Evolutionary conservation across 2,797 vertebrate species (phyloP).

Genomic region (Hephaestus fuliginosus): DNA sequence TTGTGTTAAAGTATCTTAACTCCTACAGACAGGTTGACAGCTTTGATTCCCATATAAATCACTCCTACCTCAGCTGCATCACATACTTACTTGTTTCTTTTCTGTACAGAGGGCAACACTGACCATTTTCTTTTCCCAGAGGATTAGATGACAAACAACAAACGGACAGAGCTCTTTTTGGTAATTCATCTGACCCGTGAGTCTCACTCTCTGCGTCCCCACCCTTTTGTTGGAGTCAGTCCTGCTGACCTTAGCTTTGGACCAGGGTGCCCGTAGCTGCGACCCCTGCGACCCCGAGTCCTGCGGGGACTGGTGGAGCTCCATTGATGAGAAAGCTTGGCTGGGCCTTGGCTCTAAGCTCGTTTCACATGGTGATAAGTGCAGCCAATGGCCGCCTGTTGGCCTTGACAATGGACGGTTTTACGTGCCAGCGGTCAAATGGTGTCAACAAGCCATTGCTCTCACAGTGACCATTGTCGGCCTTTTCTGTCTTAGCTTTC

Average conservation of each 20-base stretch:
- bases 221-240: conserved; percentile 62
- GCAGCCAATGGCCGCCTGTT: conserved; percentile 57
- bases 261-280: conserved; percentile 43
- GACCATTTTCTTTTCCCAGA: conserved; percentile 53
- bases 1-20: background rate
- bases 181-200: conserved; percentile 66
- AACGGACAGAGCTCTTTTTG: conserved; percentile 49
- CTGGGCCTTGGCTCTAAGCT: conserved; percentile 56
- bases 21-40: conserved; percentile 20
- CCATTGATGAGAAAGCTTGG: conserved; percentile 55
- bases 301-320: conserved; percentile 40
- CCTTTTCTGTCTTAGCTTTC: conserved; percentile 40
- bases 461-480: conserved; percentile 36
- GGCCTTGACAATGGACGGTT: conserved; percentile 75
- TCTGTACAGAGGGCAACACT: conserved; percentile 37
- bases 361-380: conserved; percentile 70
- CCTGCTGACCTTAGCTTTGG: conserved; percentile 72
- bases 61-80: conserved; percentile 7
- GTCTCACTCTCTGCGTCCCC: conserved; percentile 38
- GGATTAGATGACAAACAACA: conserved; percentile 64
- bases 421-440: conserved; percentile 58
- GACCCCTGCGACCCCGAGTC: conserved; percentile 64
- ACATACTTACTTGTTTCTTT: conserved; percentile 28
- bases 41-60: conserved; percentile 26
- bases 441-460: conserved; percentile 62